Base-by-base conservation (phyloP, 1,140 invertebrate species). In the Cotesia chilonis region DNA sequence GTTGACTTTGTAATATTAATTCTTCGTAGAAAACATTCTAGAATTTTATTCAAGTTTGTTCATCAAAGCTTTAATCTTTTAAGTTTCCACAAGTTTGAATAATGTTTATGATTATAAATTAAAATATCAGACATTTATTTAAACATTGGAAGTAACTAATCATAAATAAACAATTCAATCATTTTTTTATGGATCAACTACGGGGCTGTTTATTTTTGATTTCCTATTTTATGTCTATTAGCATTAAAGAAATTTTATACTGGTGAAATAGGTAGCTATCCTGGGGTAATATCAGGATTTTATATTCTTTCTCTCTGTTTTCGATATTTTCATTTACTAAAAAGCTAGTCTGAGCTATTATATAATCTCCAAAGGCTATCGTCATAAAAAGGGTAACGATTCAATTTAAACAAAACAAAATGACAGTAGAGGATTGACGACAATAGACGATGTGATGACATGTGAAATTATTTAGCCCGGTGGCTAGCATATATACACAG, bases 281-380 rank as follows among this genome's bases (percentile, higher is more conserved):
- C 10, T 9, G 41, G 6, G 41, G 41, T 47, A 6, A 47, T 1
- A 9, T 10, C 10, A 5, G 41, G 10, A n/a, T 57, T 57, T 57
- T 20, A 20, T 36, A 36, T 60, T 28, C 4, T 9, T 17, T 60
- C 4, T 36, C 9, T 35, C 28, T 9, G 35, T 60, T 3, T 12
- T 0, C 41, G 4, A n/a, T 68, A 52, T 63, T 70, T 73, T 72
- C 71, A 71, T 73, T 59, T 35, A 67, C 51, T 64, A 68, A 78
- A 77, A 74, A 59, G 69, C 70, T 69, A 77, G 20, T 36, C 76
- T 74, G 74, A 36, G 61, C 68, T 55, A 60, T 72, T 77, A 61
- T 65, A 38, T 70, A 67, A 67, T 76, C 59, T 63, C 41, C 54
- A 17, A 65, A 66, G 71, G 35, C 28, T 60, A 17, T 10, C 12